Evolutionary conservation across 1,140 invertebrate genomes (phyloP).

Genomic region (Rhopalosiphum maidis): DNA sequence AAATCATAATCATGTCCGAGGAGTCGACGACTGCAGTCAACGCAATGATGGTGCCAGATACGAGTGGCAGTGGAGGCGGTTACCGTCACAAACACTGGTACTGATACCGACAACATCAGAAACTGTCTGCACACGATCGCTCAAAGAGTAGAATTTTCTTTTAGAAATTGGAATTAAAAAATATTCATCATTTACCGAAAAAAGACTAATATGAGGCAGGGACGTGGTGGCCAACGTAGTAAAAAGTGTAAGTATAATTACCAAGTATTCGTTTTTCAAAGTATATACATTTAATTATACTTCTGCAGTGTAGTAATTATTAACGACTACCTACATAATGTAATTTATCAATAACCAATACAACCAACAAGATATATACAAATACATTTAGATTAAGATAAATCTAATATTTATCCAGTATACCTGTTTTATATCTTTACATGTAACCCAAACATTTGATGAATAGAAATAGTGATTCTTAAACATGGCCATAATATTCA

Average conservation of each 20-base stretch:
- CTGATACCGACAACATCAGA: not conserved
- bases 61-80: not conserved
- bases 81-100: slow-evolving; percentile 24
- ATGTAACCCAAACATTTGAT: too few species aligned
- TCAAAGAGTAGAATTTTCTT: not conserved
- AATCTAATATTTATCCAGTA: not conserved
- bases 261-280: not conserved
- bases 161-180: not conserved
- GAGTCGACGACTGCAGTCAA: not conserved
- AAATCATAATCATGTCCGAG: not conserved
- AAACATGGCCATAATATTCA: too few species aligned
- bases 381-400: not conserved
- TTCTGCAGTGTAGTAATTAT: not conserved
- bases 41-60: not conserved
- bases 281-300: not conserved
- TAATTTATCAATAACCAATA: not conserved
- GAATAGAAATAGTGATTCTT: too few species aligned
- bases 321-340: not conserved
- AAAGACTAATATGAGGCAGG: slow-evolving; percentile 64
- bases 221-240: slow-evolving; percentile 65
- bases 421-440: too few species aligned
- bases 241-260: slow-evolving; percentile 65
- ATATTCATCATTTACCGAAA: not conserved
- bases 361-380: not conserved
- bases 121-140: not conserved